Evolutionary conservation across 2,888 invertebrate genomes (phyloP), one percentile per base, ranked within the genome.

Genomic region (Digitonthophagus gazella): DNA sequence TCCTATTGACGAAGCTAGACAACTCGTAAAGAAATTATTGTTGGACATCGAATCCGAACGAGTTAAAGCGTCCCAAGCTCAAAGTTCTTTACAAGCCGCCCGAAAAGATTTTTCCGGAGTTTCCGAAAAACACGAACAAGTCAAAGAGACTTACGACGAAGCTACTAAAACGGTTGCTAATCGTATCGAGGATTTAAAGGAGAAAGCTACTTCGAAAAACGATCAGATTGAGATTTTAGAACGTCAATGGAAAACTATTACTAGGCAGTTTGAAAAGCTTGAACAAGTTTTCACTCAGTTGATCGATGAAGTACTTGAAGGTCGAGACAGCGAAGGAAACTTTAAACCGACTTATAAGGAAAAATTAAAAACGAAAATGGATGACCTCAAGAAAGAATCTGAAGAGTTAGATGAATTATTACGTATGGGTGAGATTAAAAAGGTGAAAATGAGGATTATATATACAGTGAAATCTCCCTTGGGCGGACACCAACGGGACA

Each of bases 1-100:
- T 11, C 71, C 71, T 58, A 28, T 74, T 56, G 71, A 75, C 54
- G 73, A 71, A 66, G 73, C 74, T 66, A 66, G 76, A 15, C 68
- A 66, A 3, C 65, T 69, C 58, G 19, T 72, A 6, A 73, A 73
- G 18, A 64, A n/a, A n/a, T n/a, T n/a, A n/a, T n/a, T n/a, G n/a
- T n/a, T n/a, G n/a, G n/a, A n/a, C n/a, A n/a, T n/a, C n/a, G n/a
- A n/a, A n/a, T n/a, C n/a, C n/a, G n/a, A n/a, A 44, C 28, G 28
- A 44, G 1, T 11, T 11, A 11, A 11, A 44, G 28, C 28, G 2
- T 1, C 28, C 8, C 11, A 8, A 5, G 11, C 6, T 44, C 28
- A 44, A 44, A 44, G 11, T 44, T 44, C 11, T 6, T 44, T 44
- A 44, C 2, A 11, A 44, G 1, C 8, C 3, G 11, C n/a, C n/a